Base-by-base conservation (phyloP, 2,113 vertebrate species). In the Atrichornis clamosus region DNA sequence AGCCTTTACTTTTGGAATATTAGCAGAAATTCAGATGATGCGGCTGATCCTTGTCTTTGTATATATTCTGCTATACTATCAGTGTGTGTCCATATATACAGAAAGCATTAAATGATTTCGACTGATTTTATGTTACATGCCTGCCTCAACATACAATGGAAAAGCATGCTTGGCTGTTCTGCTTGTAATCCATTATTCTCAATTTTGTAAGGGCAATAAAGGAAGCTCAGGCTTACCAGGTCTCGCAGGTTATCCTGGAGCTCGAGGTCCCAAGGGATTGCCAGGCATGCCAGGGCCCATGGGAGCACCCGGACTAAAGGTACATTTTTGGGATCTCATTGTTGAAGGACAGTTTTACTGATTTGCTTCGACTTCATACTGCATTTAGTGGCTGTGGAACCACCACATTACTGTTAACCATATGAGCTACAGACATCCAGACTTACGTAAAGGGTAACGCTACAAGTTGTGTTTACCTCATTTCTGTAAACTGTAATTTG, bases 291-390 rank as follows among this genome's bases (percentile, higher is more conserved):
- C 97, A 95, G 99, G 99, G 94, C 98, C 98, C 81, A 97, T 69
- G 67, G 99, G 99, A 82, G 92, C 92, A 10, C 96, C 96, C 5
- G 99, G 99, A 90, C 97, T 96, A 70, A 99, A 99, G 99, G 99
- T 99, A 96, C 32, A 59, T 9, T 26, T 10, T 9, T 26, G 21
- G 20, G 3, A n/a, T 67, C 67, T 82, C 79, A 11, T 53, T 56
- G 22, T 46, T 82, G 26, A 37, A 46, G 9, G 55, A 35, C 37
- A 37, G 11, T 20, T 30, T 58, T 93, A 19, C 24, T 82, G 59
- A 46, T 63, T 10, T 79, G 16, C 15, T 83, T 70, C 21, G 69
- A 80, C 64, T 67, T 47, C 58, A 20, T 53, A 6, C 21, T 47
- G 65, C 72, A 49, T 69, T 15, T 80, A 58, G 47, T 86, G 81